A percentile compares a stretch with the other conserved stretches of the same genome.
Evolutionary conservation across 2,113 vertebrate genomes (phyloP).

Genomic region (Sapayoa aenigma): DNA sequence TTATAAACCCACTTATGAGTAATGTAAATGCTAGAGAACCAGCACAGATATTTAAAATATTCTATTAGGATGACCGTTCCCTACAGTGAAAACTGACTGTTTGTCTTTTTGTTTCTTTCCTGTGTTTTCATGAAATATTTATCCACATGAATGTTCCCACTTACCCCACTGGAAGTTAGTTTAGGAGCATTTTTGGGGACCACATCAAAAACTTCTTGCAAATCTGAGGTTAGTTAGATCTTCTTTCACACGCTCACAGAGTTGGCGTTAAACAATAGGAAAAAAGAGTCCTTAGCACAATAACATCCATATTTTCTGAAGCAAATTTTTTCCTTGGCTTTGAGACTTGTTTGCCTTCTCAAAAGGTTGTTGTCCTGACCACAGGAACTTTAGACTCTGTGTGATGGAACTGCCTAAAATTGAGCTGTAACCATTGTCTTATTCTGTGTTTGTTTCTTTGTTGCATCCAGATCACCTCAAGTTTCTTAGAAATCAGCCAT

Average conservation of each 20-base stretch:
- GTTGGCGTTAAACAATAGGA: neutral
- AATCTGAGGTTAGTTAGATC: neutral
- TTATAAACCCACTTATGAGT: neutral
- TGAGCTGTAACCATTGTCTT: neutral
- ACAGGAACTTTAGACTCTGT: neutral
- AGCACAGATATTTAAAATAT: neutral
- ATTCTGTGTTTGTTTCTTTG: neutral
- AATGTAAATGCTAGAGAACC: neutral
- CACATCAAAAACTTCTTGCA: neutral
- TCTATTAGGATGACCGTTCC: neutral
- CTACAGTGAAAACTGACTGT: neutral
- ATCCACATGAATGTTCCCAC: neutral
- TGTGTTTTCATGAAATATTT: neutral
- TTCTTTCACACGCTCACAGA: neutral
- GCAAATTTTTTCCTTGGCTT: neutral
- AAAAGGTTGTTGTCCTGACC: rapidly evolving
- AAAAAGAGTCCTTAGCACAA: neutral
- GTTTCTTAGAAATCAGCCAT: neutral
- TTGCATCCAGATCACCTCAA: neutral
- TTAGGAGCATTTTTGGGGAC: neutral
- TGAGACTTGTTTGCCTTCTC: neutral
- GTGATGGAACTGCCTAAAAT: neutral
- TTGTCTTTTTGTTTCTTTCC: neutral
- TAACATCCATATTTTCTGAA: neutral
- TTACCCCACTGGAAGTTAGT: neutral